Base-by-base conservation (phyloP, 2,888 invertebrate genomes). In the Cordilura impudica region DNA sequence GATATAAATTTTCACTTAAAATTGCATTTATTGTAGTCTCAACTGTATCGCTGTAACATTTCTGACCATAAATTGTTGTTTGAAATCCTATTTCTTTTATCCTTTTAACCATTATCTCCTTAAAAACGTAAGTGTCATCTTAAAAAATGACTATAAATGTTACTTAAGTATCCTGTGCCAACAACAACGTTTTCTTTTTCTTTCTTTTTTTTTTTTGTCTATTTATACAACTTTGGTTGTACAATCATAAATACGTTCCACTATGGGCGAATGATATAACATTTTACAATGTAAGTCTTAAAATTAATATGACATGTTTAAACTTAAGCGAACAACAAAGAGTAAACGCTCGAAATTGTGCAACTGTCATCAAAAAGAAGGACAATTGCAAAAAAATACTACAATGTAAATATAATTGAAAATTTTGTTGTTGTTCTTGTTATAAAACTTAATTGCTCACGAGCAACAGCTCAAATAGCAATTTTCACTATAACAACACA, bases 281-380 rank as follows among this genome's bases (percentile, higher is more conserved):
- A 58, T 43, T 43, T 5, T 39, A 58, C 58, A 58, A 21, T 43
- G 58, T 58, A 43, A n/a, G n/a, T n/a, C n/a, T 58, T 58, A 43
- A 43, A 58, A 43, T 43, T 56, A 39, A 39, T 58, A 58, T 58
- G 43, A 43, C 58, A 43, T 23, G 43, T 58, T 58, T 58, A 23
- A 58, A 58, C n/a, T 26, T 26, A 26, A 26, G 26, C 26, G 26
- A 26, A 26, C 4, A 26, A 6, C 6, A 26, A 26, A 26, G 6
- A 26, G 26, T 4, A 26, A 26, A 26, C 35, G 12, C 4, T 39
- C n/a, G 35, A 39, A n/a, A 39, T 39, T 39, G 12, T 39, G 12
- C n/a, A 39, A 39, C 35, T 39, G 35, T n/a, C n/a, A 39, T 39
- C n/a, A 39, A 39, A 39, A 39, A 39, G 35, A 39, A n/a, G n/a